Evolutionary conservation across 2,888 invertebrate species (phyloP), one percentile per base, ranked within the genome.

Genomic region (Rotaria macrura): DNA sequence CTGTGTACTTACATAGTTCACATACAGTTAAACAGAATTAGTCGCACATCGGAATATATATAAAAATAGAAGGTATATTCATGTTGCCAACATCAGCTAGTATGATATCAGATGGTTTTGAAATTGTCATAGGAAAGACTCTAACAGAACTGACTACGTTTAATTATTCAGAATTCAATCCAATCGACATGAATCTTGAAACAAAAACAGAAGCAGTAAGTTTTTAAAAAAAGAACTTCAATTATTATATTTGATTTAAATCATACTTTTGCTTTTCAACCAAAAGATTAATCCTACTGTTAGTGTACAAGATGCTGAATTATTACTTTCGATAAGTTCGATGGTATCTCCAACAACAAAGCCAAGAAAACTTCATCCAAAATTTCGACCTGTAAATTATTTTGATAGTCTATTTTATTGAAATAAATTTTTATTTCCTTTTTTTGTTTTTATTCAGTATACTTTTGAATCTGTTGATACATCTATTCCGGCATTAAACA

Each of bases 281-380:
- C 17, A 29, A 29, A 34, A 65, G 65, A 0, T 20, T 14, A 2
- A 17, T 1, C 3, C 65, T 34, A 6, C 4, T 14, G n/a, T n/a
- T n/a, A 65, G 29, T 34, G 34, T 65, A 34, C 65, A 65, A 34
- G 65, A 65, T 34, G 34, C 65, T 20, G 34, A 65, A 65, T 34
- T 65, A 20, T 34, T 65, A 65, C 34, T 65, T 65, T 65, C 65
- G 34, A 65, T 65, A 9, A 10, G 65, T 65, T 65, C 55, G n/a
- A n/a, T n/a, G 1, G 25, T 12, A 57, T 10, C 49, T 7, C 14
- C 52, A 52, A 0, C 65, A 2, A 14, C 43, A 79, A 79, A 79
- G 43, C 79, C 79, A 23, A 79, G 10, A 43, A 79, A 79, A 79
- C 79, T 43, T 43, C 79, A 79, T 79, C 79, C 79, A n/a, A 79